Percentiles rank a stretch among this genome's conserved stretches.
These are phyloP conservation scores for Peromyscus nudipes DNA, from an alignment of 2,797 vertebrate genomes.

Conservation along the genomic window DNA sequence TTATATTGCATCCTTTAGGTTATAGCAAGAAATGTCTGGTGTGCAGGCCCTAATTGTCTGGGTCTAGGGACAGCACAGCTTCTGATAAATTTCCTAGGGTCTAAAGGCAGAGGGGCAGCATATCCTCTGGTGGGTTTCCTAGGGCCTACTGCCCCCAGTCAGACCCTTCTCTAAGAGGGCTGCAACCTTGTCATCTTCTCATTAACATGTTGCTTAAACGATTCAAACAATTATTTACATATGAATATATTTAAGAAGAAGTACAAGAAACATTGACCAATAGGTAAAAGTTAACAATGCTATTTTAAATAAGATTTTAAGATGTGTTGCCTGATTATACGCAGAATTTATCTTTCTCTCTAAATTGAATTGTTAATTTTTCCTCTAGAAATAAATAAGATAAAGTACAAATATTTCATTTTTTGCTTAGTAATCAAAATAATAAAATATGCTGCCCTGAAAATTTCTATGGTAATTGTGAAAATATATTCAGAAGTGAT, in stretches of 20 bases:
- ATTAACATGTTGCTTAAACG: not conserved
- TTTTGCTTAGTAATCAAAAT: conserved; percentile 44
- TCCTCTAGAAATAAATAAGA: not conserved
- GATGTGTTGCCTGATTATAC: not conserved
- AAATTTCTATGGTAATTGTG: not conserved
- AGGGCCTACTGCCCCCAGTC: too few relatives aligned
- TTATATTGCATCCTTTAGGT: too few relatives aligned
- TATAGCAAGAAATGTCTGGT: too few relatives aligned
- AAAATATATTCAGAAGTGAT: conserved; percentile 35
- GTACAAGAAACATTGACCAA: not conserved
- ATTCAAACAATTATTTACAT: conserved; percentile 36
- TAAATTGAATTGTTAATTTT: not conserved
- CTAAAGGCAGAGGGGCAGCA: too few relatives aligned
- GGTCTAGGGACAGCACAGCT: too few relatives aligned
- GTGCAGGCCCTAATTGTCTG: too few relatives aligned
- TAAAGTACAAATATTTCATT: conserved; percentile 33
- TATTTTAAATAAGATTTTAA: conserved; percentile 12
- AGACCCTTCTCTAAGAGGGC: too few relatives aligned
- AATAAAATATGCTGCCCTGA: not conserved
- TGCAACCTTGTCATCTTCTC: too few relatives aligned
- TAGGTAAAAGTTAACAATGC: not conserved
- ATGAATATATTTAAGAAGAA: not conserved
- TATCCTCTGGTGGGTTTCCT: too few relatives aligned
- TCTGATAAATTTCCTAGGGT: too few relatives aligned
- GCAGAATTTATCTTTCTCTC: not conserved